Conservation (phyloP, 2,113 vertebrate genomes). For the Pteronura brasiliensis region DNA sequence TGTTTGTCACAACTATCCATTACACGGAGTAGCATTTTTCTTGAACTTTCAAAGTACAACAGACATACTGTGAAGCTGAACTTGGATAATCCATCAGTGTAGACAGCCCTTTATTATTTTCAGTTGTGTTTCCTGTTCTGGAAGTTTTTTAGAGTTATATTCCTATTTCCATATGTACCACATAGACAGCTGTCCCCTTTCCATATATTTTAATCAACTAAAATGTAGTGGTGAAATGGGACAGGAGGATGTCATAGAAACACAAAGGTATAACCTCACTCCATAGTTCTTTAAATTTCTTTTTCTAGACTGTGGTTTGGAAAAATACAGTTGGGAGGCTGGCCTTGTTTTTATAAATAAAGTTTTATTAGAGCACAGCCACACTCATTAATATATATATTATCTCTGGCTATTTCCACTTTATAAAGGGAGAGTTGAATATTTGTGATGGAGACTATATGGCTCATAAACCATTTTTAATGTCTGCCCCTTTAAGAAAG, state of each 20-base stretch:
- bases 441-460: not conserved
- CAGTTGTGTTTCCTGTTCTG: not conserved
- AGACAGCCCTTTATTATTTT: conserved; percentile 8
- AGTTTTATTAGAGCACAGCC: conserved; percentile 58
- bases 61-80: not conserved
- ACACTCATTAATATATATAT: not conserved
- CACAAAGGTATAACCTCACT: not conserved
- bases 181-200: not conserved
- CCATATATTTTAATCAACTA: not conserved
- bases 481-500: conserved; percentile 35
- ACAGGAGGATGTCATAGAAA: not conserved
- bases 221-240: not conserved
- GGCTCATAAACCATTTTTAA: not conserved
- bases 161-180: not conserved
- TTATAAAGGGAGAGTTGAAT: not conserved
- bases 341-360: conserved; percentile 36
- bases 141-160: conserved; percentile 16
- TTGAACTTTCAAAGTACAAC: conserved; percentile 3
- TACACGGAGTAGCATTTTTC: not conserved
- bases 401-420: not conserved
- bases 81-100: not conserved
- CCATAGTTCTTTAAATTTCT: conserved; percentile 1
- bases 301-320: not conserved
- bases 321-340: not conserved
- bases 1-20: not conserved